These are phyloP conservation scores for Peromyscus leucopus DNA, from an alignment of 2,113 vertebrate genomes.

Conservation along the genomic window DNA sequence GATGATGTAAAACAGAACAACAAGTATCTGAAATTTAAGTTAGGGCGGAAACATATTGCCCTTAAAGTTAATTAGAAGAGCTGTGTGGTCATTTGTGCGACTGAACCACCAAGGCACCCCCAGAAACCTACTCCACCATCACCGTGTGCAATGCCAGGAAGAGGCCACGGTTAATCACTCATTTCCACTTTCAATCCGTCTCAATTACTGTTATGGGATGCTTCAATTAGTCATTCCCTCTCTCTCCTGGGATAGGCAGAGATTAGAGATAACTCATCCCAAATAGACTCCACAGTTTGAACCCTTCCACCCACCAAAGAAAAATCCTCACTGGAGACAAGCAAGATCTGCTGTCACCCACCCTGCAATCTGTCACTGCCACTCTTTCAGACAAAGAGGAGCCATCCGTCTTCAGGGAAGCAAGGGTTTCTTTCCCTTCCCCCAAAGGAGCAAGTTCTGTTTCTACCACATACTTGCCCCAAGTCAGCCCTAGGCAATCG, in stretches of 20 bases:
- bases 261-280: slow-evolving; percentile 78
- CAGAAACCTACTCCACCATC: slow-evolving; percentile 25
- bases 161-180: slow-evolving; percentile 77
- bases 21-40: slow-evolving; percentile 63
- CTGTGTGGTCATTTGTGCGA: slow-evolving; percentile 43
- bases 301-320: slow-evolving; percentile 39
- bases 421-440: not conserved
- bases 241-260: slow-evolving; percentile 70
- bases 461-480: slow-evolving; percentile 53
- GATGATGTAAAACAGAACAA: slow-evolving; percentile 81
- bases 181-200: slow-evolving; percentile 82
- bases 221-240: slow-evolving; percentile 79
- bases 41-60: slow-evolving; percentile 58
- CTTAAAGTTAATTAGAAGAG: slow-evolving; percentile 73
- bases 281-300: slow-evolving; percentile 69
- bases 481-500: slow-evolving; percentile 60
- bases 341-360: slow-evolving; percentile 39
- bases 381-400: slow-evolving; percentile 67
- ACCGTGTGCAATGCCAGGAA: slow-evolving; percentile 7
- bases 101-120: not conserved
- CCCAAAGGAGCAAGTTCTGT: slow-evolving; percentile 51
- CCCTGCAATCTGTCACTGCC: not conserved
- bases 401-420: slow-evolving; percentile 52
- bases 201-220: slow-evolving; percentile 80
- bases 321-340: slow-evolving; percentile 66